Evolutionary conservation across 2,888 invertebrate genomes (phyloP).

Genomic region (Mythimna albipuncta): DNA sequence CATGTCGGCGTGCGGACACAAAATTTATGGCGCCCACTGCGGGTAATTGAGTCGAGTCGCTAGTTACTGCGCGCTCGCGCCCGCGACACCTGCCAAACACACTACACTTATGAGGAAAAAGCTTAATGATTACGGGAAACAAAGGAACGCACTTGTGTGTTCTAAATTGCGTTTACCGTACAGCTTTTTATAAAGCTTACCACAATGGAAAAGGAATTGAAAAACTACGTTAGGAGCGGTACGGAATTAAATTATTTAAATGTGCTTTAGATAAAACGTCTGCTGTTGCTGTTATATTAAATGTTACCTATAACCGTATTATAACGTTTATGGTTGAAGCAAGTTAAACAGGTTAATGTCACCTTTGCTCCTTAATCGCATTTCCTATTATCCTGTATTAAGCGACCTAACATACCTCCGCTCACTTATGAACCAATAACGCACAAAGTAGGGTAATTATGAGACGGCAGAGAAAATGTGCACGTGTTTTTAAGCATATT

Average conservation of each 20-base stretch:
- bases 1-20: constrained; percentile 86
- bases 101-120: constrained; percentile 58
- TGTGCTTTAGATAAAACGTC: constrained; percentile 4
- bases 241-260: constrained; percentile 12
- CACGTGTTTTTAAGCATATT: neutral
- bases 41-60: constrained; percentile 85
- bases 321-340: constrained; percentile 15
- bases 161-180: constrained; percentile 25
- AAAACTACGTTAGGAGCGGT: neutral
- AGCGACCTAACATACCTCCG: constrained; percentile 17
- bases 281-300: constrained; percentile 1
- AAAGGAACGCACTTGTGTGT: constrained; percentile 31
- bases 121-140: constrained; percentile 50
- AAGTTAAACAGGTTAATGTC: constrained; percentile 29
- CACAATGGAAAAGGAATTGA: constrained; percentile 2
- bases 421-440: constrained; percentile 45
- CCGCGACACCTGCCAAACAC: constrained; percentile 76
- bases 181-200: constrained; percentile 22
- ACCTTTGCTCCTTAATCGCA: constrained; percentile 16
- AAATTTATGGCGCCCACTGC: constrained; percentile 86
- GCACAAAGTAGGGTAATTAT: constrained; percentile 19
- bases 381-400: constrained; percentile 21
- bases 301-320: constrained; percentile 2
- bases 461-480: neutral
- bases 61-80: constrained; percentile 69